A percentile compares a stretch with the other conserved stretches of the same genome.
phyloP scores from a whole-genome alignment of 2,888 invertebrate genomes.

The Oxystoma pomonae region DNA sequence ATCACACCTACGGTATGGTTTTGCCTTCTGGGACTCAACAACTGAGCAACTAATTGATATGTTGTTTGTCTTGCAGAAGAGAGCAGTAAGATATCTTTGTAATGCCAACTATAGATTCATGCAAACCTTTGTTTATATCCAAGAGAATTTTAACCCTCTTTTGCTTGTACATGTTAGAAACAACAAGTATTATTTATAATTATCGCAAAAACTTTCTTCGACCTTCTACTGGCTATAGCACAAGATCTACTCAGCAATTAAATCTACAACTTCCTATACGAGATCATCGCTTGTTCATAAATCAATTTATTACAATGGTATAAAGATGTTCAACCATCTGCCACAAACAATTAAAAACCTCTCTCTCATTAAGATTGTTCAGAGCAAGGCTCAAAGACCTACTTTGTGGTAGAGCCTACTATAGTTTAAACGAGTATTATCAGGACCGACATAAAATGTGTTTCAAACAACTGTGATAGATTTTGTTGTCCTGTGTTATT shows the following conservation, averaged over 20 bases:
- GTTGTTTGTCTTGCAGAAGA: too few species aligned
- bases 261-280: neutral
- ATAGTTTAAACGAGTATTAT: neutral
- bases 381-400: neutral
- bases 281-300: neutral
- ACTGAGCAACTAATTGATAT: too few species aligned
- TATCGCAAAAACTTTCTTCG: neutral
- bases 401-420: neutral
- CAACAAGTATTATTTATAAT: neutral
- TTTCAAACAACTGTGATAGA: neutral
- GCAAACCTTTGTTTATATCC: neutral
- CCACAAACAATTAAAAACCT: neutral
- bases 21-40: too few species aligned
- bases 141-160: neutral
- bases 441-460: neutral
- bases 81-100: neutral
- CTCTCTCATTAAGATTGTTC: neutral
- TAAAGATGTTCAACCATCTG: neutral
- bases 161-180: neutral
- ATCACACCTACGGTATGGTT: too few species aligned
- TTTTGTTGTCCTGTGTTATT: too few species aligned
- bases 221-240: neutral
- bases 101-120: neutral
- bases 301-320: neutral
- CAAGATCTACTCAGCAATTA: neutral